A percentile compares a stretch with the other conserved stretches of the same genome.
phyloP scores from a whole-genome alignment of 1,140 invertebrate genomes.

The Propsilocerus akamusi region DNA sequence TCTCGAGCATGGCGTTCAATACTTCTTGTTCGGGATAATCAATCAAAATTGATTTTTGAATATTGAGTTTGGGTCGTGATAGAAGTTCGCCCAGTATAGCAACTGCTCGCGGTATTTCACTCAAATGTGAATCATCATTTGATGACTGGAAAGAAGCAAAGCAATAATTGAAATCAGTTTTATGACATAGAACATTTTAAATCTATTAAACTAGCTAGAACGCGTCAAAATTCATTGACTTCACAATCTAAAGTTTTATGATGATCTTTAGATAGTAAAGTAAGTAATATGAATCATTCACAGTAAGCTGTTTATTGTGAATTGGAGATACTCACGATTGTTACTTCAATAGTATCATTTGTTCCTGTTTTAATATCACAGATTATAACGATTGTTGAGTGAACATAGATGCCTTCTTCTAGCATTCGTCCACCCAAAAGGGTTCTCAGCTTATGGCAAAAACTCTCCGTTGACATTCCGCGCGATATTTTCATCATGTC shows the following conservation, averaged over 20 bases:
- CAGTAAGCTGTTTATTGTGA: too few relatives aligned
- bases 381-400: constrained; percentile 39
- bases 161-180: too few relatives aligned
- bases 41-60: constrained; percentile 14
- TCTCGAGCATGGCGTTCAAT: constrained; percentile 57
- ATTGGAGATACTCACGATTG: constrained; percentile 43
- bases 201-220: too few relatives aligned
- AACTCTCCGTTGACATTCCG: constrained; percentile 51
- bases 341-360: constrained; percentile 73
- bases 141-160: constrained; percentile 26
- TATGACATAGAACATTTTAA: too few relatives aligned
- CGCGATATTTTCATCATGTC: constrained; percentile 39
- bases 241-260: too few relatives aligned
- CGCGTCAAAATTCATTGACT: too few relatives aligned
- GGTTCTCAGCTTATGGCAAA: constrained; percentile 45
- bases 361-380: constrained; percentile 62
- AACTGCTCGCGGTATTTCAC: constrained; percentile 41
- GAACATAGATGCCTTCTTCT: constrained; percentile 21
- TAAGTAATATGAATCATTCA: too few relatives aligned
- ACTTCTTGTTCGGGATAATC: constrained; percentile 36
- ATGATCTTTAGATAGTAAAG: too few relatives aligned
- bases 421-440: constrained; percentile 38
- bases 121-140: constrained; percentile 26
- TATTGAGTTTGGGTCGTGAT: constrained; percentile 30
- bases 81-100: constrained; percentile 47